Conservation (phyloP, 1,140 invertebrate species). For the Proales similis region DNA sequence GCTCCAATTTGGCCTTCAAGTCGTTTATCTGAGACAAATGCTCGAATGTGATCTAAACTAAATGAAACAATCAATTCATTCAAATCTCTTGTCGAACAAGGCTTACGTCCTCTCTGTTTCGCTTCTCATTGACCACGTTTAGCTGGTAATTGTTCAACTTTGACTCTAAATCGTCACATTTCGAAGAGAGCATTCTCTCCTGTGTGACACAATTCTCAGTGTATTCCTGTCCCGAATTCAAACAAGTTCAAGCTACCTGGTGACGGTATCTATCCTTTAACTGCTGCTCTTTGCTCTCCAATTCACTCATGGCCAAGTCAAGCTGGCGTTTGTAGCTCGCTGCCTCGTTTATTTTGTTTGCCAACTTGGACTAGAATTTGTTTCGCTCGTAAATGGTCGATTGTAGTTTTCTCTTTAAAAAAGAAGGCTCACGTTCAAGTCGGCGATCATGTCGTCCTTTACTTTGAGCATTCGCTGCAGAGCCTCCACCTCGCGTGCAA, state of each 20-base stretch:
- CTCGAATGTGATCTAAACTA: no score
- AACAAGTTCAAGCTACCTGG: not conserved
- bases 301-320: constrained; percentile 37
- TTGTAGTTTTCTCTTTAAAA: not conserved
- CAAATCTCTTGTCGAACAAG: no score
- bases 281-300: constrained; percentile 28
- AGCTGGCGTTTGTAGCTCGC: constrained; percentile 26
- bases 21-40: constrained; percentile 26
- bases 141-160: constrained; percentile 9
- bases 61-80: no score
- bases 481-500: no score
- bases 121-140: not conserved
- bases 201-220: not conserved
- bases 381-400: not conserved
- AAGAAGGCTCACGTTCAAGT: constrained; percentile 24
- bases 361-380: constrained; percentile 23
- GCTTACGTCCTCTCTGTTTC: constrained; percentile 18
- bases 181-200: not conserved
- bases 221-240: not conserved
- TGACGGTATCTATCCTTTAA: constrained; percentile 24
- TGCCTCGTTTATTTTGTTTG: constrained; percentile 21
- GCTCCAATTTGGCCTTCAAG: constrained; percentile 24
- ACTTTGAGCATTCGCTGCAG: no score
- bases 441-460: constrained; percentile 21
- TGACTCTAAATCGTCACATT: constrained; percentile 11